Evolutionary conservation across 2,797 vertebrate species (phyloP), one percentile per base, ranked within the genome.

Genomic region (Kryptopterus vitreolus): DNA sequence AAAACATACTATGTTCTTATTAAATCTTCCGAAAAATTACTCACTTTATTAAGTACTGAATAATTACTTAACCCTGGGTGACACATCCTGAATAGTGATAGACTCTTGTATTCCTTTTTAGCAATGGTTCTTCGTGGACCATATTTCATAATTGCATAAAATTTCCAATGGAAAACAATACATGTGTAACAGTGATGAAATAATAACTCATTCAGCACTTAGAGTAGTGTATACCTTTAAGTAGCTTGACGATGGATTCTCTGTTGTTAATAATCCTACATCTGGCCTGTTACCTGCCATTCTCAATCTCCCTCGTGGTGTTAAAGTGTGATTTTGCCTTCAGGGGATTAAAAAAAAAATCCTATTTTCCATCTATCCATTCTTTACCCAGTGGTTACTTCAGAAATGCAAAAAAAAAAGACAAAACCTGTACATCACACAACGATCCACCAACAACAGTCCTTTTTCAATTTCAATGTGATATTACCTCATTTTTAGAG

Each of bases 41-140:
- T 74, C 29, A 52, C 24, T n/a, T n/a, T n/a, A n/a, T n/a, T 86
- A 85, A 83, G 85, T 82, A 71, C 71, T n/a, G n/a, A n/a, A n/a
- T n/a, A 78, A 63, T 79, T 75, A 31, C 58, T 83, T 79, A 81
- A 75, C 57, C 75, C 73, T 65, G 69, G 22, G 65, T 76, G 78
- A 65, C 78, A 69, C 59, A 79, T 79, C 26, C 61, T 65, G 69
- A 78, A 78, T 31, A 78, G 38, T 81, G 71, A 78, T 61, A 81
- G 52, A 61, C 31, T 69, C 71, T 76, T 74, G n/a, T 71, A 63
- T 80, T 29, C 15, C 65, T 77, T 12, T 13, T 78, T 33, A 73
- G 20, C 52, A 78, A 80, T 71, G 52, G 63, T 62, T 70, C 77
- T 69, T 83, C 31, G 77, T 72, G 77, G 68, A 31, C 80, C 20